phyloP scores from a whole-genome alignment of 2,797 vertebrate species.

The Galago senegalensis region DNA sequence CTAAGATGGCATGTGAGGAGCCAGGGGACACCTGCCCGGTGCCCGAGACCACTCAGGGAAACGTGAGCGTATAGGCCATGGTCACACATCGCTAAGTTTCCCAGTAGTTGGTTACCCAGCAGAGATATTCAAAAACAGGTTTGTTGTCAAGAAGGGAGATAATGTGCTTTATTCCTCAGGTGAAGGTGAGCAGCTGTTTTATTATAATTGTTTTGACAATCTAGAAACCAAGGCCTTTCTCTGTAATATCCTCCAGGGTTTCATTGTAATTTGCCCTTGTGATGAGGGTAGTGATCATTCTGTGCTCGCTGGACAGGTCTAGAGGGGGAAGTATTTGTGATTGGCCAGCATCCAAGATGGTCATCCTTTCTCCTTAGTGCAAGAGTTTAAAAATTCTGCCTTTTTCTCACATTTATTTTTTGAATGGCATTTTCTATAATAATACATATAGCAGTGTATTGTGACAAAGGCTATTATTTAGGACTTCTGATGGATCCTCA shows the following conservation, averaged over 20 bases:
- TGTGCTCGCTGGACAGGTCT: not conserved
- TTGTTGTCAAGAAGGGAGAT: slow-evolving; percentile 31
- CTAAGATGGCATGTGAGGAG: no score
- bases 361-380: not conserved
- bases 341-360: not conserved
- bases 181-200: slow-evolving; percentile 67
- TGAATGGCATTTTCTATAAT: not conserved
- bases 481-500: not conserved
- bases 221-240: slow-evolving; percentile 10
- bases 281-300: not conserved
- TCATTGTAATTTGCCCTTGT: not conserved
- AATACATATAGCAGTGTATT: not conserved
- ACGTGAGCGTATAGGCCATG: not conserved
- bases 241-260: slow-evolving; percentile 55
- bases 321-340: not conserved
- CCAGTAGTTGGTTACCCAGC: not conserved
- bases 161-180: slow-evolving; percentile 34
- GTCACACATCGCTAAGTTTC: not conserved
- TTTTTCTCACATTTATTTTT: not conserved
- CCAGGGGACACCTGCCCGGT: not conserved
- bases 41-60: not conserved
- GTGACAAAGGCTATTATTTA: not conserved
- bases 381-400: not conserved
- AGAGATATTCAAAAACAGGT: not conserved
- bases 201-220: slow-evolving; percentile 59